Percentiles rank a stretch among this genome's conserved stretches.
phyloP scores from a whole-genome alignment of 2,113 vertebrate genomes.

The Rattus norvegicus region DNA sequence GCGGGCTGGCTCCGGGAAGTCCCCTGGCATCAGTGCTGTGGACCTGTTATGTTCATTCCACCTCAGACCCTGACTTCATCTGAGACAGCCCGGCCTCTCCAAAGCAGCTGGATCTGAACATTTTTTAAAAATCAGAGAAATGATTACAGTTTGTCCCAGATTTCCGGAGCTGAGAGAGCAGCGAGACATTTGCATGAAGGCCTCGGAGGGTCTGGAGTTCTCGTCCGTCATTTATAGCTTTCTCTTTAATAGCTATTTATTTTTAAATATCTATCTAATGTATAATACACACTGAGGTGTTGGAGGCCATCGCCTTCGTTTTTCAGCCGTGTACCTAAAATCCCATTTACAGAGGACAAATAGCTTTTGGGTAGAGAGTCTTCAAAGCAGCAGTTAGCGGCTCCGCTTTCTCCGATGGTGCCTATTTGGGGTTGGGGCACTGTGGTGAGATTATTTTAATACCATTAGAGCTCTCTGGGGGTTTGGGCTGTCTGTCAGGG shows the following conservation, averaged over 20 bases:
- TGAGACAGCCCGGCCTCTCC: neutral
- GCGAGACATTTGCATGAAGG: slow-evolving; percentile 66
- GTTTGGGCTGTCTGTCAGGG: neutral
- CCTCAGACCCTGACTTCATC: neutral
- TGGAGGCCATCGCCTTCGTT: neutral
- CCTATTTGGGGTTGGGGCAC: slow-evolving; percentile 20
- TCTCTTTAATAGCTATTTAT: slow-evolving; percentile 67
- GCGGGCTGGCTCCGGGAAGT: neutral
- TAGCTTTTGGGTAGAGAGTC: slow-evolving; percentile 73
- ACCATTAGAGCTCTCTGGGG: slow-evolving; percentile 61
- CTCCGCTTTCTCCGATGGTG: neutral
- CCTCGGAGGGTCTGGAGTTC: slow-evolving; percentile 50
- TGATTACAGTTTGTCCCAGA: slow-evolving; percentile 49
- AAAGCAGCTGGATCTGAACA: neutral
- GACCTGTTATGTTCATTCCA: no score
- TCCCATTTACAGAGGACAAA: slow-evolving; percentile 71
- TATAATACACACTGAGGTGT: slow-evolving; percentile 52
- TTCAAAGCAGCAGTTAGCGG: slow-evolving; percentile 65
- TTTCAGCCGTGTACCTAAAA: slow-evolving; percentile 69
- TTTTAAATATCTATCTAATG: slow-evolving; percentile 71
- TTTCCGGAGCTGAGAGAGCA: neutral
- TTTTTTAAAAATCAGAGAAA: slow-evolving; percentile 13
- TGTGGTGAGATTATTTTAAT: slow-evolving; percentile 71
- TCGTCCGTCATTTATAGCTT: neutral
- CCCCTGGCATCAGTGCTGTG: neutral